Evolutionary conservation across 2,797 vertebrate genomes (phyloP), one percentile per base, ranked within the genome.

Genomic region (Echiichthys vipera): DNA sequence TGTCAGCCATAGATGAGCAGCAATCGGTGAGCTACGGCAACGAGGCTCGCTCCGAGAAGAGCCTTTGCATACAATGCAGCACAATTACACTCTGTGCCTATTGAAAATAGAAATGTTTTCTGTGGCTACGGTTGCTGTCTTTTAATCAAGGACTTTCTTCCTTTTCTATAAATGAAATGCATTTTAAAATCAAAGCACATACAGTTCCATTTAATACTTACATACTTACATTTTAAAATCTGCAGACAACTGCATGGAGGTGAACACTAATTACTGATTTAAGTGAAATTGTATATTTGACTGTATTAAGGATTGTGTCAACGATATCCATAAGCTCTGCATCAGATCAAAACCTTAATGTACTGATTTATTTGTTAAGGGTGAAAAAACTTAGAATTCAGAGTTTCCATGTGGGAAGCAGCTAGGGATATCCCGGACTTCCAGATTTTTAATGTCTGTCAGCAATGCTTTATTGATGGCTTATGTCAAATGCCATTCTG

Each of bases 401-500:
- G n/a, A 36, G 34, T 77, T 66, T 69, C 47, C 51, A 54, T 22
- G 29, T 30, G 56, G 64, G 67, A 30, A 73, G 67, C 37, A 68
- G 57, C 39, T 64, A 59, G 74, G 71, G 70, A 83, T 77, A 85
- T 87, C 77, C 73, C 71, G 81, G 59, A 83, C 88, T 73, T 91
- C 69, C 18, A 8, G 66, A 89, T 67, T 88, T 78, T 67, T 74
- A 77, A 80, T 80, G 83, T 91, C 88, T 90, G 92, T 89, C 93
- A 92, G 69, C 82, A 92, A 85, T 83, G 72, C 76, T 87, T 90
- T 89, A 92, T 84, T 82, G 93, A 94, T 86, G 93, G 83, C 89
- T 93, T 92, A 94, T 95, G 88, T 89, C 90, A 95, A 93, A 93
- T 95, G 93, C 92, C 91, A 93, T 78, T 76, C 87, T 95, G 94